A percentile compares a stretch with the other conserved stretches of the same genome.
These are phyloP conservation scores for Gambelia wislizenii DNA, from an alignment of 2,797 vertebrate species.

Conservation along the genomic window DNA sequence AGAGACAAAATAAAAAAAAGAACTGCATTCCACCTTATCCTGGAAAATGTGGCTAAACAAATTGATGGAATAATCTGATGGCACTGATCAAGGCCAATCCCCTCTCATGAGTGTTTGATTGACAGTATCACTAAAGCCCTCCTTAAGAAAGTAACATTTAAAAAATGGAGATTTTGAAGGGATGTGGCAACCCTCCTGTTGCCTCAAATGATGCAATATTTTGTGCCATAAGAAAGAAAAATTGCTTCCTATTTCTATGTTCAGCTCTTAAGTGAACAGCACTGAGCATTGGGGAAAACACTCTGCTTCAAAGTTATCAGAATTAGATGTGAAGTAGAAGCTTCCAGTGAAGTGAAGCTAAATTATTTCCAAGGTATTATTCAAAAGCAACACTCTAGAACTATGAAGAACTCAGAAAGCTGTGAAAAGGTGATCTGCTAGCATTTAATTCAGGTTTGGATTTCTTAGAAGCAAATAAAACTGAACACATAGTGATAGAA, in stretches of 20 bases:
- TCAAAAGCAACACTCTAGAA: neutral
- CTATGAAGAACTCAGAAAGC: neutral
- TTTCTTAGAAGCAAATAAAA: slow-evolving; percentile 10
- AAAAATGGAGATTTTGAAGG: neutral
- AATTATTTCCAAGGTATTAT: neutral
- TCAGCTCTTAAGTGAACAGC: neutral
- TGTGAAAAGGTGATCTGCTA: neutral
- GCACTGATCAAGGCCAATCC: neutral
- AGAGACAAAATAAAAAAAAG: neutral
- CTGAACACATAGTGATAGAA: neutral
- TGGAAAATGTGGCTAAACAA: neutral
- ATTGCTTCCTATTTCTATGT: neutral
- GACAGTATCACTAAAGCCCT: neutral
- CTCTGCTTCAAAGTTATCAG: neutral
- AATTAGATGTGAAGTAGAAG: neutral
- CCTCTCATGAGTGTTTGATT: neutral
- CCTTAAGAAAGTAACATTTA: neutral
- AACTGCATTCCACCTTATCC: neutral
- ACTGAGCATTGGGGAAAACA: neutral
- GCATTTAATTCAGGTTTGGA: neutral
- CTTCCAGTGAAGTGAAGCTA: neutral
- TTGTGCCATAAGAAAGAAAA: neutral
- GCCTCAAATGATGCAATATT: neutral
- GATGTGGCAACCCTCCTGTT: neutral
- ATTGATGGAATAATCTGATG: neutral